phyloP scores from a whole-genome alignment of 2,888 invertebrate genomes.

The Drosophila colorata region DNA sequence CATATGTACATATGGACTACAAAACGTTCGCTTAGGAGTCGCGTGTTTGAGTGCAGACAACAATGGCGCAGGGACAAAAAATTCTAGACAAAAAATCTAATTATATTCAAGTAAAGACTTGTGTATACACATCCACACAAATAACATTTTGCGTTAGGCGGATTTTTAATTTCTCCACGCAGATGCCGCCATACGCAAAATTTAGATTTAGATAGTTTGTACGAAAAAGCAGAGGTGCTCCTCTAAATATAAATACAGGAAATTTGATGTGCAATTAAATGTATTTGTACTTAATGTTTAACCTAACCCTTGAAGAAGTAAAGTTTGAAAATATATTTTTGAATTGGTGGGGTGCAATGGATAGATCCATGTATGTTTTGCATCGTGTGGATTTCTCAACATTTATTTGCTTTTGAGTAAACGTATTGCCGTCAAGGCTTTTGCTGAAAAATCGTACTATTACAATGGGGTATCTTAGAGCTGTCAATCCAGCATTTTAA shows the following conservation, averaged over 20 bases:
- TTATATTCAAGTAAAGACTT: constrained; percentile 22
- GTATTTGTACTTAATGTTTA: neutral
- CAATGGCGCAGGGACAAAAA: constrained; percentile 7
- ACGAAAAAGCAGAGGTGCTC: neutral
- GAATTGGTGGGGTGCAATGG: neutral
- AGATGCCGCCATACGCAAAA: neutral
- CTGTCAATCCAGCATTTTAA: no score
- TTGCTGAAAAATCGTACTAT: neutral
- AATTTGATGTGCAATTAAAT: neutral
- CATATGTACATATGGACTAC: neutral
- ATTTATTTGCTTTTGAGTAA: neutral
- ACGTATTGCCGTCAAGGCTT: no score
- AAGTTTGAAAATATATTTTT: neutral
- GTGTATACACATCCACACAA: neutral
- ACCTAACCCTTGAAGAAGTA: neutral
- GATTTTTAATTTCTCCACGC: no score
- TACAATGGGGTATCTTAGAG: no score
- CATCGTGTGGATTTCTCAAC: neutral
- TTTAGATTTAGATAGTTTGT: neutral
- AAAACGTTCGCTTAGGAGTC: constrained; percentile 15
- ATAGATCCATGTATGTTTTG: neutral
- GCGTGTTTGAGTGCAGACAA: constrained; percentile 18
- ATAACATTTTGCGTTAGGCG: neutral
- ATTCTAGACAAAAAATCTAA: constrained; percentile 31
- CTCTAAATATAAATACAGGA: neutral